phyloP scores from a whole-genome alignment of 2,797 vertebrate genomes.

The Myiotriccus ornatus region DNA sequence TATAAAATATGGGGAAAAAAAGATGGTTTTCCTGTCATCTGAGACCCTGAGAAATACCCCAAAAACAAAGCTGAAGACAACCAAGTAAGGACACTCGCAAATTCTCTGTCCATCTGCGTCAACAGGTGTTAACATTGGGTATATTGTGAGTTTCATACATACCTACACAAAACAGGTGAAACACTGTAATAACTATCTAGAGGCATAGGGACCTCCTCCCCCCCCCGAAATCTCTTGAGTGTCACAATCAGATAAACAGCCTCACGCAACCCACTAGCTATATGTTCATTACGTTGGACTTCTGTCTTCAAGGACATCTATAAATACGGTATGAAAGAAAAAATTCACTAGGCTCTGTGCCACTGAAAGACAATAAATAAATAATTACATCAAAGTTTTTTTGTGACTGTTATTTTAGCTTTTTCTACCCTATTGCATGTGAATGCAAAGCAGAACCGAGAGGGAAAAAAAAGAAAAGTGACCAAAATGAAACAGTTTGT shows the following conservation, averaged over 20 bases:
- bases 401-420: not conserved
- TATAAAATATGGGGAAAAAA: fast-evolving
- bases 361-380: not conserved
- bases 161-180: not conserved
- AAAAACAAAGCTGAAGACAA: not conserved
- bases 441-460: not conserved
- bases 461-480: not conserved
- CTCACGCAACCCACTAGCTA: not conserved
- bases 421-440: not conserved
- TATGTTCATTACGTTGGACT: not conserved
- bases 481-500: not conserved
- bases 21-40: not conserved
- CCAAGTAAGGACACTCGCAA: not conserved
- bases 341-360: not conserved
- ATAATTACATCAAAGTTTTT: not conserved
- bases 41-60: not conserved
- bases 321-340: not conserved
- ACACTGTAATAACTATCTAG: not conserved
- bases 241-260: not conserved
- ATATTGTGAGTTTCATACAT: not conserved
- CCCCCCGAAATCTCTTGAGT: not conserved
- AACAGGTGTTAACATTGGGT: not conserved
- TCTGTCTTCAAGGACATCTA: not conserved
- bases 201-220: not conserved
- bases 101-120: not conserved